Base-by-base conservation (phyloP, 2,888 invertebrate species). In the Papilio demoleus region DNA sequence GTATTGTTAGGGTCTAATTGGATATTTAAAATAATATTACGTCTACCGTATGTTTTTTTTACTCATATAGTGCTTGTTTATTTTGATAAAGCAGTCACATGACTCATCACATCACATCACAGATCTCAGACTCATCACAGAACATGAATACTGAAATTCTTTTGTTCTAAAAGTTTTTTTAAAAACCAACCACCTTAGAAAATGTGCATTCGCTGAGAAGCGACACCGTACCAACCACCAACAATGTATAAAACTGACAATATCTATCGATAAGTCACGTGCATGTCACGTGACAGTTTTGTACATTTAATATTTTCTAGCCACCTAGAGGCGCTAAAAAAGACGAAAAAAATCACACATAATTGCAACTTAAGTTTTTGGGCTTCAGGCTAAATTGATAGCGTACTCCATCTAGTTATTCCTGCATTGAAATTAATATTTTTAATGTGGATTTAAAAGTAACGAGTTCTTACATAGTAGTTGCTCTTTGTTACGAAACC, bases 401-500 rank as follows among this genome's bases (percentile, higher is more conserved):
- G 14, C 19, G 19, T 5, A 4, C 2, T 27, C 8, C 11, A 53
- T n/a, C 22, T 53, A 2, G 14, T n/a, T 24, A 9, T 31, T 9
- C 12, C 5, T 1, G 31, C 0, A 24, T 53, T 3, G n/a, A 31
- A 4, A n/a, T 53, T 5, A n/a, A 17, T 17, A n/a, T 53, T 31
- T 19, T 11, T 45, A 53, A 42, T 40, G 19, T 61, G 8, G 11
- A 53, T 31, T 53, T 14, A 42, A 45, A 63, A 47, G 56, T 22
- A 17, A 58, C 34, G 42, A 31, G 69, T 47, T 53, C 65, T 75
- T 47, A 72, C 72, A 74, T 79, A 81, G 81, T 78, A 75, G 78
- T 72, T 79, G 79, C 74, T 77, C 79, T 76, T 73, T 75, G 73
- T 74, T 72, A 73, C 76, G 67, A 77, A 84, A 80, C 81, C 79